A percentile compares a stretch with the other conserved stretches of the same genome.
Conservation (phyloP, 2,113 vertebrate species). For the Brachionichthys hirsutus region DNA sequence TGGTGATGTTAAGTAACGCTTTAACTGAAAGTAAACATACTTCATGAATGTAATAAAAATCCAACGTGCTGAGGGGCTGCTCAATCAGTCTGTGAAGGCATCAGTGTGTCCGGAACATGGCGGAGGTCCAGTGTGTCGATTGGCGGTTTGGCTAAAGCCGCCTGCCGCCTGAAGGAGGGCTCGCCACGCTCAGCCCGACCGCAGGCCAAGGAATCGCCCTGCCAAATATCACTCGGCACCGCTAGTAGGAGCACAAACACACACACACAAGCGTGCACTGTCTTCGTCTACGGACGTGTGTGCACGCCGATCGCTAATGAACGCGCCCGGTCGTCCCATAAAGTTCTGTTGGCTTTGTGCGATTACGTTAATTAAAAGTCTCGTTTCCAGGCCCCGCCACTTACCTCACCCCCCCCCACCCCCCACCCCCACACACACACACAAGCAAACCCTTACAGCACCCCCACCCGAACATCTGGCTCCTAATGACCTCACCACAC, state of each 20-base stretch:
- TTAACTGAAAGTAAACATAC: constrained; percentile 71
- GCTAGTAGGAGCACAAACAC: constrained; percentile 36
- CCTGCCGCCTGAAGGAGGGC: constrained; percentile 59
- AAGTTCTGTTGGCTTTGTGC: constrained; percentile 39
- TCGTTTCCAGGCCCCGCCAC: constrained; percentile 44
- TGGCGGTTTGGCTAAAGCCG: constrained; percentile 70
- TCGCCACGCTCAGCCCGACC: constrained; percentile 66
- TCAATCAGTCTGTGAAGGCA: constrained; percentile 73
- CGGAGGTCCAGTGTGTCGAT: constrained; percentile 67
- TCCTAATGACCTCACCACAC: constrained; percentile 45
- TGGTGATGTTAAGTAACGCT: constrained; percentile 71
- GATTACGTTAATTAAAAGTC: constrained; percentile 52
- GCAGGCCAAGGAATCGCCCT: constrained; percentile 70
- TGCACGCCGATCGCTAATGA: constrained; percentile 36
- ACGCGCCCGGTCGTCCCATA: constrained; percentile 14
- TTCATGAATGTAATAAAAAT: constrained; percentile 74
- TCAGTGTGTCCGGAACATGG: constrained; percentile 67
- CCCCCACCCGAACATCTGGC: constrained; percentile 49
- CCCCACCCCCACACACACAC: too few species aligned
- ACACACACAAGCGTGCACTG: constrained; percentile 40
- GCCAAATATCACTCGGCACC: constrained; percentile 76
- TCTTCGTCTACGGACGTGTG: constrained; percentile 21
- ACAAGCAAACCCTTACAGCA: constrained; percentile 36
- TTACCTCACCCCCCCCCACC: constrained; percentile 49
- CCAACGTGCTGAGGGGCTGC: constrained; percentile 72